These are phyloP conservation scores for Callipepla squamata DNA, from an alignment of 2,113 vertebrate species.

Conservation along the genomic window DNA sequence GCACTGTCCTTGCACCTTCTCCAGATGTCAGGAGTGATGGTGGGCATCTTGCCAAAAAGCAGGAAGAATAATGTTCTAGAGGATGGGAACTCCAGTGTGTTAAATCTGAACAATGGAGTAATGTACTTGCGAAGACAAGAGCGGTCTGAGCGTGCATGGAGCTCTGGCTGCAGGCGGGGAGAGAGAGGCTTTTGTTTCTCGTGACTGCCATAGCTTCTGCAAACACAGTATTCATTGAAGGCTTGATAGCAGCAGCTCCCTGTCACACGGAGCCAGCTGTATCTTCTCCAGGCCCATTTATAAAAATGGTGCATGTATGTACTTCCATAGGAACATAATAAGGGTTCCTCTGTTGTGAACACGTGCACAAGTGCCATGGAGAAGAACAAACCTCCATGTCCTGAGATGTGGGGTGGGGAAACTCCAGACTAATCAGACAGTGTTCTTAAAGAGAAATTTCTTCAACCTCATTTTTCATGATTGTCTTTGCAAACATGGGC, in stretches of 20 bases:
- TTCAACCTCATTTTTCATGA: not conserved
- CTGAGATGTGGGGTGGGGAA: not conserved
- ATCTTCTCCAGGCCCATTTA: not conserved
- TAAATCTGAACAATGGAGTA: conserved; percentile 45
- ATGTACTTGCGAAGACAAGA: conserved; percentile 35
- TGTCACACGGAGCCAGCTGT: not conserved
- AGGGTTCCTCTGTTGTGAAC: not conserved
- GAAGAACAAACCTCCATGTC: rapidly evolving
- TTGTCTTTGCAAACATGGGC: not conserved
- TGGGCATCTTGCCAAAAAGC: not conserved
- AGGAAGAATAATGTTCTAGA: not conserved
- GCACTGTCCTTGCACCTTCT: not conserved
- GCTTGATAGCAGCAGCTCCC: not conserved
- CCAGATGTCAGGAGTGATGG: not conserved
- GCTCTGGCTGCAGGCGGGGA: not conserved
- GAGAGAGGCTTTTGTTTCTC: conserved; percentile 41
- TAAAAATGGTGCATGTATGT: not conserved
- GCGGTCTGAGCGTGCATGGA: not conserved
- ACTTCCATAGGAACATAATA: not conserved
- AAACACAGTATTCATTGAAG: not conserved
- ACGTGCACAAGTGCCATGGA: not conserved
- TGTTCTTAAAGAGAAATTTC: not conserved
- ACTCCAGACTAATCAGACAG: not conserved
- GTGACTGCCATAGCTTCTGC: not conserved
- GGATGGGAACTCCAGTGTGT: conserved; percentile 31